Base-by-base conservation (phyloP, 2,113 vertebrate species). In the Falcunculus frontatus region DNA sequence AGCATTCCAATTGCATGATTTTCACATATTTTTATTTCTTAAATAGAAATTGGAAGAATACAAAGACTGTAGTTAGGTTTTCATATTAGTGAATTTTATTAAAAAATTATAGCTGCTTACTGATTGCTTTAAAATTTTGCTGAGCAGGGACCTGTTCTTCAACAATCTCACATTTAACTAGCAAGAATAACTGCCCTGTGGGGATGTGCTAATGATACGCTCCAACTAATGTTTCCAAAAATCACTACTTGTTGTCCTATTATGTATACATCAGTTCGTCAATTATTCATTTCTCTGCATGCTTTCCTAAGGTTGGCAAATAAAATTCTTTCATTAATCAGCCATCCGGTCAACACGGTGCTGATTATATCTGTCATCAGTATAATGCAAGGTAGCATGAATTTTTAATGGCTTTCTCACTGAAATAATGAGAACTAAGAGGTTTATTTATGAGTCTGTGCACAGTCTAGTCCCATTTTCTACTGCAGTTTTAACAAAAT, bases 271-370 rank as follows among this genome's bases (percentile, higher is more conserved):
- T 93, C 59, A 84, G n/a, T 96, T 89, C 63, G 74, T 97, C 95
- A 97, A 88, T 97, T 97, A 97, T 96, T 97, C 57, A 96, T 95
- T 76, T 90, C 87, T 96, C 95, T 9, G 21, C 72, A 73, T 94
- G 55, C 82, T 96, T 96, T 96, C 90, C 88, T 89, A 95, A 91
- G 72, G 7, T 64, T 91, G 73, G 65, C 64, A 96, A 92, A 94
- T 95, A 77, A 96, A 96, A 81, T 88, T 92, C 92, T 90, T 87
- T 89, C 92, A 95, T 97, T 97, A 96, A 94, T 97, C 87, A 97
- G 69, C 62, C 91, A 89, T 95, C 87, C 12, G 93, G 89, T 94
- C 85, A 97, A 95, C 88, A 94, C 73, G 50, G 50, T 90, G 72
- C 90, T 96, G 86, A 94, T 94, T 92, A 95, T 93, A 96, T 81